Conservation (phyloP, 2,888 invertebrate genomes). For the Hydrotaea diabolus region DNA sequence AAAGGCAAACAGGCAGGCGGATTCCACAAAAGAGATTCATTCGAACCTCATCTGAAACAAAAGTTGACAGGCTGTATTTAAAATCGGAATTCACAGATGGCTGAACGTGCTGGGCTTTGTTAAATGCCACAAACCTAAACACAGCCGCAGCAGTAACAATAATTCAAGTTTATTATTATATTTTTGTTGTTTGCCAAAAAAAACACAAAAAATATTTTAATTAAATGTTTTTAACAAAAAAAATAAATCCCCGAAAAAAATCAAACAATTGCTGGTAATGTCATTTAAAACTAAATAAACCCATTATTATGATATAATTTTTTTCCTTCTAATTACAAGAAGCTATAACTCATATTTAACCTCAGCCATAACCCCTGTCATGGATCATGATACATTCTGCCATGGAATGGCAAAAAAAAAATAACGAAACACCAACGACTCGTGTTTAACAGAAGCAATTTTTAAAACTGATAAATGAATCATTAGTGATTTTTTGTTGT, state of each 20-base stretch:
- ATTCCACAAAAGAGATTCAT: no score
- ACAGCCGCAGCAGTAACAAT: neutral
- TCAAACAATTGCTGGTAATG: constrained; percentile 38
- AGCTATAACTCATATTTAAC: constrained; percentile 58
- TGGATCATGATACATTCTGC: neutral
- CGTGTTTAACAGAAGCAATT: constrained; percentile 31
- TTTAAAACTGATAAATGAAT: constrained; percentile 47
- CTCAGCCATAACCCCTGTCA: constrained; percentile 45
- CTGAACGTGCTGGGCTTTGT: constrained; percentile 31
- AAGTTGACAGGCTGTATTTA: constrained; percentile 6
- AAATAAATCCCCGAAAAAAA: constrained; percentile 7
- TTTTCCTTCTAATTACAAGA: neutral
- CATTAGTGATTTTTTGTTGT: constrained; percentile 28
- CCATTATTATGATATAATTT: constrained; percentile 48
- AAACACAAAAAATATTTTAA: constrained; percentile 46
- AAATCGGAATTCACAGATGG: constrained; percentile 53
- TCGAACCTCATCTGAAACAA: constrained; percentile 31
- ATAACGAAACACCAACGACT: neutral
- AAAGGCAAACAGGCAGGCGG: neutral
- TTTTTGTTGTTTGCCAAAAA: constrained; percentile 26
- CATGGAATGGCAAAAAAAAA: no score
- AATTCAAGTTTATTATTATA: constrained; percentile 25
- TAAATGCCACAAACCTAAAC: neutral
- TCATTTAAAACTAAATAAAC: constrained; percentile 49
- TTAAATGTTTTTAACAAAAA: constrained; percentile 39